These are phyloP conservation scores for Lordiphosa clarofinis DNA, from an alignment of 1,140 invertebrate genomes.

Conservation along the genomic window DNA sequence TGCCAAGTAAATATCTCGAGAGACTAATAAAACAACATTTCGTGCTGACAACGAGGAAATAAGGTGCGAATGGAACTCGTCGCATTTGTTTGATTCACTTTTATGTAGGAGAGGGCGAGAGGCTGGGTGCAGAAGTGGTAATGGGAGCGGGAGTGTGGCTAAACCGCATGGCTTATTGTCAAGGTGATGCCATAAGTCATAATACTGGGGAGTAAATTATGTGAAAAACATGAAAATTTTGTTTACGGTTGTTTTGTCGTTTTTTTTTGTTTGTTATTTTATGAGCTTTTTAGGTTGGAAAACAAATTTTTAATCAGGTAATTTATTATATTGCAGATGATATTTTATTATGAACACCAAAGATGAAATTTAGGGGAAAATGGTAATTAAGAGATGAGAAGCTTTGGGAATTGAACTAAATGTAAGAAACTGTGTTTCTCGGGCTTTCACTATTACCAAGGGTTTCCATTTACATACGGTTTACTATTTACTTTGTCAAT, in stretches of 20 bases:
- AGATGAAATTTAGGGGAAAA: too few relatives aligned
- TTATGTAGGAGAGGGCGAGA: not conserved
- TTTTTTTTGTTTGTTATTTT: conserved; percentile 19
- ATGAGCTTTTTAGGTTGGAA: conserved; percentile 5
- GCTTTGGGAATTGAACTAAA: too few relatives aligned
- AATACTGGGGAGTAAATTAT: conserved; percentile 50
- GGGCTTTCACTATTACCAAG: too few relatives aligned
- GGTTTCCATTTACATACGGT: too few relatives aligned
- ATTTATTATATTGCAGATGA: conserved; percentile 5
- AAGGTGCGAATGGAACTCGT: conserved; percentile 61
- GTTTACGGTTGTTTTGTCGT: conserved; percentile 52
- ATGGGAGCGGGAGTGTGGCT: conserved; percentile 29
- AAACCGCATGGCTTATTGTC: conserved; percentile 66
- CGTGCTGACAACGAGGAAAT: conserved; percentile 74
- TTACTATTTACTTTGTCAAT: too few relatives aligned
- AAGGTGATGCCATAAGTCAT: conserved; percentile 75
- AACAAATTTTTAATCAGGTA: conserved; percentile 32
- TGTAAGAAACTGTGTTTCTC: too few relatives aligned
- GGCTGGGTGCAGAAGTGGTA: too few relatives aligned
- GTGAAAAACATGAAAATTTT: conserved; percentile 43
- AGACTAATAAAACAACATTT: conserved; percentile 79
- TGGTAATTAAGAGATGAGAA: too few relatives aligned
- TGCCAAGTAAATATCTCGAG: conserved; percentile 62
- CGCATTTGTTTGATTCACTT: conserved; percentile 65
- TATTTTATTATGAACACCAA: too few relatives aligned